Evolutionary conservation across 2,888 invertebrate genomes (phyloP), one percentile per base, ranked within the genome.

Genomic region (Entomobrya multifasciata): DNA sequence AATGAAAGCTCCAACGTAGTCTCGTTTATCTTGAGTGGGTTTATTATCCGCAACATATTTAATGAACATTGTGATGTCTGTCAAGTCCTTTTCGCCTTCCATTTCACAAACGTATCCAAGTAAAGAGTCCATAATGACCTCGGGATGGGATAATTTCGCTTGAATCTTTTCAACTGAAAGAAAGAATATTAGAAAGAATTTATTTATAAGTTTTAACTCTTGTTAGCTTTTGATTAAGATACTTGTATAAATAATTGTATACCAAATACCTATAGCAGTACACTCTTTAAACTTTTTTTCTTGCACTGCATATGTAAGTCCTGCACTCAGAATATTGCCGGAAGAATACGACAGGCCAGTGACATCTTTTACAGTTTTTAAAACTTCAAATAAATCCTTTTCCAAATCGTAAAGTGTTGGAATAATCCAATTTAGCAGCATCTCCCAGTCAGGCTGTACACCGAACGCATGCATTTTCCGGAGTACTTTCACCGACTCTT

Each of bases 401-500:
- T 82, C 83, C 11, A 25, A 20, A 4, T 44, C 4, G 36, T 87
- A 88, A 17, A 89, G 5, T 4, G 22, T 52, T 15, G 88, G 89
- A n/a, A 89, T n/a, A 15, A 89, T 57, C 82, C 85, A 88, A 1
- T 84, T 82, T 20, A 79, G 41, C 8, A 86, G 20, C 49, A 86
- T 86, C 11, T 86, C 88, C 87, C 86, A 89, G 70, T 89, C 85
- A 8, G 81, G 84, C 15, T 47, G 25, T 15, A 89, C 85, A 41
- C 80, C 41, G 0, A 88, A 22, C 2, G 27, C 2, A 6, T 20
- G 27, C 89, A 89, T 89, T 78, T 79, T 57, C 17, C 78, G 22
- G 10, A 88, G 36, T 6, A 77, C 86, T 15, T 27, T 17, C 8
- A 79, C 15, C 17, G 78, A 67, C 1, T 88, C 89, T 81, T 11